Base-by-base conservation (phyloP, 1,140 invertebrate species). In the Drosophila seguyi region DNA sequence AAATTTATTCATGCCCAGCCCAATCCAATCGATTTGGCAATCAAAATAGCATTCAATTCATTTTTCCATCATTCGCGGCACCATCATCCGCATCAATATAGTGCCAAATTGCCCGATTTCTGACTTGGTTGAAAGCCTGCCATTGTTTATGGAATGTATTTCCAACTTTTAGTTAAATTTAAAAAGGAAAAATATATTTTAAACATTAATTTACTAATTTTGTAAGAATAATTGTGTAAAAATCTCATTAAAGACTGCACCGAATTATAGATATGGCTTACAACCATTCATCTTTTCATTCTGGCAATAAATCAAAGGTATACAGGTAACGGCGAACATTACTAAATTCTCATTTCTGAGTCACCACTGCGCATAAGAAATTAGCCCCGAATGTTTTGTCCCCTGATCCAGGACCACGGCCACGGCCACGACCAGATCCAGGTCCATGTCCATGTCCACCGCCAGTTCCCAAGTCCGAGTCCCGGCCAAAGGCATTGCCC, bases 31-130 rank as follows among this genome's bases (percentile, higher is more conserved):
- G 52, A 47, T 47, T 68, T 68, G 73, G 39, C 61, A 71, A 79
- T 87, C 79, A 69, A 55, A 76, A 83, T 86, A 76, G 83, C 79
- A 79, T 63, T 76, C 45, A 79, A 83, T 83, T 84, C 52, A 73
- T 63, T 75, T 80, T 60, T 42, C 65, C 63, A 66, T 62, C 20
- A 69, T 71, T 63, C 44, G 29, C 59, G 53, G 47, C 20, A 11
- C 11, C 34, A 47, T 47, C 48, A 18, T 44, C 39, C 31, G n/a
- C 11, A 14, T 31, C 38, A n/a, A 66, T 41, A 4, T 16, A 41
- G 14, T 27, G 60, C 63, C 80, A 83, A 82, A 83, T 62, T 53
- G 80, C 5, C 50, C 52, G 47, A n/a, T 73, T 77, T 77, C 66
- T 66, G 18, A 6, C 27, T 29, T 22, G 63, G 31, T 53, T 47